phyloP scores from a whole-genome alignment of 2,888 invertebrate genomes.

The Spodoptera exigua region DNA sequence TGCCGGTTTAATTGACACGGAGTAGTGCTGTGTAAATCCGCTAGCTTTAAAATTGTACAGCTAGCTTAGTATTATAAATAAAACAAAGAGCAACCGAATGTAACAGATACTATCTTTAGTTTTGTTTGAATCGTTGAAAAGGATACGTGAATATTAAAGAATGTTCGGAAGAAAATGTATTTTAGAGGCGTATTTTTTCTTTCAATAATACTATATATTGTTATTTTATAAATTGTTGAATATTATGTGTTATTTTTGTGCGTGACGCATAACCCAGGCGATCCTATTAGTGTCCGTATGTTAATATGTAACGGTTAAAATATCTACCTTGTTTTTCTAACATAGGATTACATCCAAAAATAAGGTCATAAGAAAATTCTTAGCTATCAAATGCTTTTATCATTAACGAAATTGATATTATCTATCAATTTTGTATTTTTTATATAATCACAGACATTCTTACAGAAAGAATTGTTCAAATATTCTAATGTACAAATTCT shows the following conservation, averaged over 20 bases:
- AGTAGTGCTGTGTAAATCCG: conserved; percentile 21
- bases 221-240: background rate
- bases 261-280: conserved; percentile 8
- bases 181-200: no score
- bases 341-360: background rate
- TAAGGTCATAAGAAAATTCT: conserved; percentile 5
- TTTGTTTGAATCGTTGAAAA: conserved; percentile 13
- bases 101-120: conserved; percentile 22
- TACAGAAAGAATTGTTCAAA: conserved; percentile 61
- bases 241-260: conserved; percentile 32
- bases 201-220: no score
- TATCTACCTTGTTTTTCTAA: conserved; percentile 10
- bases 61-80: conserved; percentile 17
- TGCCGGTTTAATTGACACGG: conserved; percentile 14
- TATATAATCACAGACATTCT: conserved; percentile 21
- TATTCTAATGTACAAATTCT: conserved; percentile 63
- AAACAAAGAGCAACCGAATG: conserved; percentile 22
- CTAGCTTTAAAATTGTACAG: conserved; percentile 16
- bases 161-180: no score
- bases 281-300: conserved; percentile 26
- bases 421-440: conserved; percentile 32
- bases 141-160: conserved; percentile 7
- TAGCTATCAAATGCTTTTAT: conserved; percentile 24
- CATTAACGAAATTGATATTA: conserved; percentile 25
- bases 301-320: conserved; percentile 30